These are phyloP conservation scores for Cercopithecus petaurista DNA, from an alignment of 2,797 vertebrate species.

Conservation along the genomic window DNA sequence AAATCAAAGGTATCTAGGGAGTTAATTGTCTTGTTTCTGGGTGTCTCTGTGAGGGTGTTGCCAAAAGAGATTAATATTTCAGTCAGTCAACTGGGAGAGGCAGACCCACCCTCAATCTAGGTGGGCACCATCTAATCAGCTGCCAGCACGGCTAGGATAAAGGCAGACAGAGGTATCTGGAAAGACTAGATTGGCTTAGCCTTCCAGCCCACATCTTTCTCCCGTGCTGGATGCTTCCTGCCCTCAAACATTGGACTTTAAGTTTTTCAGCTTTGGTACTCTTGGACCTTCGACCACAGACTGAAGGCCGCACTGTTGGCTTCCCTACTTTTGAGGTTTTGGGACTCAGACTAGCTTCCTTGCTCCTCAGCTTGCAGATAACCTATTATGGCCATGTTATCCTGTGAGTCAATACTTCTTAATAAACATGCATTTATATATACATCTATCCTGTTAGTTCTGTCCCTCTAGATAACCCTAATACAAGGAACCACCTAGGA, in stretches of 20 bases:
- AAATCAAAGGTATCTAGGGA: not conserved
- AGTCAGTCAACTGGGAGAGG: not conserved
- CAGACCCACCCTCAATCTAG: too few species aligned
- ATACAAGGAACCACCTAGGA: not conserved
- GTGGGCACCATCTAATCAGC: too few species aligned
- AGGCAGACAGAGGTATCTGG: not conserved
- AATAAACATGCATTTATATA: not conserved
- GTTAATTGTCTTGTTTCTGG: not conserved
- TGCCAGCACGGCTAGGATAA: not conserved
- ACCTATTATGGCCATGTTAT: not conserved
- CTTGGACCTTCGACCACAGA: not conserved
- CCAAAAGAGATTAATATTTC: not conserved
- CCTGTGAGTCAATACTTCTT: not conserved
- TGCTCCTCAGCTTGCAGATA: not conserved
- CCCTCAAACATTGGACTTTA: not conserved
- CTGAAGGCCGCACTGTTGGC: too few species aligned
- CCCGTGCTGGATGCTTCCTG: not conserved
- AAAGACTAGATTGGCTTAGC: not conserved
- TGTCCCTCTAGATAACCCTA: not conserved
- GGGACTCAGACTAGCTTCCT: not conserved
- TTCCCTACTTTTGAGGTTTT: not conserved
- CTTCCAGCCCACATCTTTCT: not conserved
- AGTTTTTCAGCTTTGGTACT: not conserved
- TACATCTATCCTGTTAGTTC: not conserved
- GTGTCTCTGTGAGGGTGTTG: not conserved